Conservation (phyloP, 2,797 vertebrate genomes). For the Euphonia xanthogaster region DNA sequence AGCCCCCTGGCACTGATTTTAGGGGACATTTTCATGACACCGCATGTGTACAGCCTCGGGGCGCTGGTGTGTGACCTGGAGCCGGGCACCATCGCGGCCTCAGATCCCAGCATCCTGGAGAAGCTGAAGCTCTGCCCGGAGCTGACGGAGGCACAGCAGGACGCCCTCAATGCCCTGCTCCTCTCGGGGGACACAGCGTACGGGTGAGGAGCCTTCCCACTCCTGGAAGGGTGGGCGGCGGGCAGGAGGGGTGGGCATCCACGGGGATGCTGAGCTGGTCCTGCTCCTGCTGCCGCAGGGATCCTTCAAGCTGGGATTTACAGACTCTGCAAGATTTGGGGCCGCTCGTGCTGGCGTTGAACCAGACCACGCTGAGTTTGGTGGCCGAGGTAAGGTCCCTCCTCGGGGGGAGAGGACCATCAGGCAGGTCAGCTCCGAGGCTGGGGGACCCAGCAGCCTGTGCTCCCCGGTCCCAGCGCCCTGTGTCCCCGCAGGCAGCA, state of each 20-base stretch:
- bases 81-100: neutral
- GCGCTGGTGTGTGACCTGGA: constrained; percentile 66
- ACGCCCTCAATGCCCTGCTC: constrained; percentile 19
- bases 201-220: neutral
- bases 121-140: constrained; percentile 56
- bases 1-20: neutral
- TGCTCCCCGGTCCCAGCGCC: neutral
- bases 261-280: neutral
- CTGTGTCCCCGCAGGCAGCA: constrained; percentile 10
- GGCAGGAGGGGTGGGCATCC: neutral
- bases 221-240: fast-evolving
- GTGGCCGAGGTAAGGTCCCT: constrained; percentile 51
- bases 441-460: neutral
- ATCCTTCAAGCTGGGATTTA: constrained; percentile 55
- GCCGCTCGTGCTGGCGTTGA: constrained; percentile 38
- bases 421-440: neutral
- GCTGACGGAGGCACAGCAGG: neutral
- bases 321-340: constrained; percentile 41
- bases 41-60: neutral
- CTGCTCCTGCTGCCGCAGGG: neutral
- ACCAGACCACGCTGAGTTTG: constrained; percentile 22
- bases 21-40: neutral
- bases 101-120: neutral
- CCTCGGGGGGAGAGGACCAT: fast-evolving
- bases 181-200: neutral